These are phyloP conservation scores for Leptogaster cylindrica DNA, from an alignment of 2,888 invertebrate species.

Conservation along the genomic window DNA sequence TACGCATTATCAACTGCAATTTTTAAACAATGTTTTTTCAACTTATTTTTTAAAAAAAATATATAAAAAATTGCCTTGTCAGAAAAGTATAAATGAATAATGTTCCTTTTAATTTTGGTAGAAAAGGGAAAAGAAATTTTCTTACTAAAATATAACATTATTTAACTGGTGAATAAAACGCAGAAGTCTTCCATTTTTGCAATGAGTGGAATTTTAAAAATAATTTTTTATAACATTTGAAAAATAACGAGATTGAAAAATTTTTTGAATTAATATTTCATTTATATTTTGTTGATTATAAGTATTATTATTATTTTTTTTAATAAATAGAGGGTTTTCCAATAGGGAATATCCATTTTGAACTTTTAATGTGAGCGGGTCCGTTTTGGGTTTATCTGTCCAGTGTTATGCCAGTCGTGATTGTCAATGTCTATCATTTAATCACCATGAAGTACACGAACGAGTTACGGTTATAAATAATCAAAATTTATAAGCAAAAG, in stretches of 20 bases:
- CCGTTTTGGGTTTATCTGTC: no score
- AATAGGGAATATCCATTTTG: no score
- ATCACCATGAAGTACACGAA: no score
- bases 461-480: no score
- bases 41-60: neutral
- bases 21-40: constrained; percentile 19
- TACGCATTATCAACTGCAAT: neutral
- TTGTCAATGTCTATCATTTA: no score
- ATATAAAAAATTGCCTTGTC: constrained; percentile 23
- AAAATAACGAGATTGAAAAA: constrained; percentile 3
- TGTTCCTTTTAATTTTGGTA: constrained; percentile 31
- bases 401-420: no score
- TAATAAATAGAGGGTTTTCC: constrained; percentile 6
- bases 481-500: no score
- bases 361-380: no score
- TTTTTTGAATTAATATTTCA: neutral
- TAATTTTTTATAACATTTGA: constrained; percentile 13
- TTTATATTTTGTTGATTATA: neutral
- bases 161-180: constrained; percentile 28
- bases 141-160: neutral
- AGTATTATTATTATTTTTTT: neutral
- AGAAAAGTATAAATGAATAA: constrained; percentile 28
- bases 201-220: constrained; percentile 35
- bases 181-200: constrained; percentile 41
- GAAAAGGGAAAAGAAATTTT: constrained; percentile 23